phyloP scores from a whole-genome alignment of 2,113 vertebrate species.

The Recurvirostra avosetta region DNA sequence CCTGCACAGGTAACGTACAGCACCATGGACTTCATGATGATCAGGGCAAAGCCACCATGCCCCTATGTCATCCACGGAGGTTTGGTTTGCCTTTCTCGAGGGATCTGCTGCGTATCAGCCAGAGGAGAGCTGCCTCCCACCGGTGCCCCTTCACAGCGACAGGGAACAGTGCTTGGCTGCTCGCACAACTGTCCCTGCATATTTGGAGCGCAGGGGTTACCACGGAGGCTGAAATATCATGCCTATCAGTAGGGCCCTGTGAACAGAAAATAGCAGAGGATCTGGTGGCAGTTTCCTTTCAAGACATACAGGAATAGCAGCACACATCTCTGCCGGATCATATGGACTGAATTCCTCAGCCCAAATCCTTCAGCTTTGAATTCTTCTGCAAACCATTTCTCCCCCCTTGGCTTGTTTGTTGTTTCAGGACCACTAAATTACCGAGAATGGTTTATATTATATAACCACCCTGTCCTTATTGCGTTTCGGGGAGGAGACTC shows the following conservation, averaged over 20 bases:
- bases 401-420: constrained; percentile 9
- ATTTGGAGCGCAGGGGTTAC: constrained; percentile 12
- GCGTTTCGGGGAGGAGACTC: background rate
- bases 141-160: background rate
- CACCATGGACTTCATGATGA: background rate
- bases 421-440: constrained; percentile 6
- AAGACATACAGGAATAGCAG: constrained; percentile 70
- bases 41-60: background rate
- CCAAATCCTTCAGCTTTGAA: background rate
- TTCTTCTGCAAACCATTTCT: background rate
- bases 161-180: background rate
- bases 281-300: constrained; percentile 71
- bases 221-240: constrained; percentile 38
- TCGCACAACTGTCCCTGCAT: constrained; percentile 42
- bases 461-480: constrained; percentile 19
- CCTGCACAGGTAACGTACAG: background rate
- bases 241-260: constrained; percentile 47
- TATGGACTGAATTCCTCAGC: constrained; percentile 54
- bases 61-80: fast-evolving
- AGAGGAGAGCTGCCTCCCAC: background rate
- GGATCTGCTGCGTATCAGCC: background rate
- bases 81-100: background rate
- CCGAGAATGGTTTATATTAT: constrained; percentile 6
- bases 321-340: constrained; percentile 54
- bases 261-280: constrained; percentile 71